Evolutionary conservation across 1,140 invertebrate species (phyloP).

Genomic region (Drosophila lini): DNA sequence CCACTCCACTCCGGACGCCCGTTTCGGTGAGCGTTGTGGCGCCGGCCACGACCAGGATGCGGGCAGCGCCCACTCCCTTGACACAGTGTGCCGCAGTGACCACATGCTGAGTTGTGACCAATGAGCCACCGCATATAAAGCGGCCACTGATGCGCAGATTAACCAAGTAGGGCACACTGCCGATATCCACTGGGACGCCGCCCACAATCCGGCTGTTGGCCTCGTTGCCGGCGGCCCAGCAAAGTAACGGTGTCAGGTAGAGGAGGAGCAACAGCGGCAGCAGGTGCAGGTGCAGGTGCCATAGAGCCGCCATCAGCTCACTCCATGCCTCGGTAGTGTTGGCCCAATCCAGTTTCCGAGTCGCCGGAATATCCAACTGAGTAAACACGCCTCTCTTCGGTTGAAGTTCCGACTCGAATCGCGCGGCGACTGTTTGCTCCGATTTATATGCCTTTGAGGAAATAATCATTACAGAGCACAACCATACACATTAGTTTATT

Average conservation of each 20-base stretch:
- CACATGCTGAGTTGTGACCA: slow-evolving; percentile 63
- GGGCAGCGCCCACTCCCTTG: slow-evolving; percentile 56
- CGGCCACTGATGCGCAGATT: slow-evolving; percentile 55
- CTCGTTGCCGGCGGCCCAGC: slow-evolving; percentile 36
- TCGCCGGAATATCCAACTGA: slow-evolving; percentile 45
- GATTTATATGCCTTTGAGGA: slow-evolving; percentile 67
- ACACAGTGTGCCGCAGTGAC: slow-evolving; percentile 74
- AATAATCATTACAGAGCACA: slow-evolving; percentile 59
- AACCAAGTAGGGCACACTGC: slow-evolving; percentile 66
- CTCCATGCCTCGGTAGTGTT: slow-evolving; percentile 45
- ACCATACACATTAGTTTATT: slow-evolving; percentile 57
- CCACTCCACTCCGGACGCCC: slow-evolving; percentile 51
- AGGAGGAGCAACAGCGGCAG: slow-evolving; percentile 4
- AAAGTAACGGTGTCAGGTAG: background rate
- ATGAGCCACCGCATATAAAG: slow-evolving; percentile 68
- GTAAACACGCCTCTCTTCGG: slow-evolving; percentile 38
- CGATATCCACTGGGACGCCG: slow-evolving; percentile 58
- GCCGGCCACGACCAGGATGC: slow-evolving; percentile 60
- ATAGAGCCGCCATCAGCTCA: slow-evolving; percentile 56
- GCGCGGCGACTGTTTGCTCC: slow-evolving; percentile 56
- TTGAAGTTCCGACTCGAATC: slow-evolving; percentile 49
- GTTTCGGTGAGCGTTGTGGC: slow-evolving; percentile 48
- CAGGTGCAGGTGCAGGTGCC: slow-evolving; percentile 18
- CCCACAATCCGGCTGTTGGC: slow-evolving; percentile 68
- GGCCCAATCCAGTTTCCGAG: slow-evolving; percentile 30